These are phyloP conservation scores for Myotis findleyi DNA, from an alignment of 2,797 vertebrate species.

Conservation along the genomic window DNA sequence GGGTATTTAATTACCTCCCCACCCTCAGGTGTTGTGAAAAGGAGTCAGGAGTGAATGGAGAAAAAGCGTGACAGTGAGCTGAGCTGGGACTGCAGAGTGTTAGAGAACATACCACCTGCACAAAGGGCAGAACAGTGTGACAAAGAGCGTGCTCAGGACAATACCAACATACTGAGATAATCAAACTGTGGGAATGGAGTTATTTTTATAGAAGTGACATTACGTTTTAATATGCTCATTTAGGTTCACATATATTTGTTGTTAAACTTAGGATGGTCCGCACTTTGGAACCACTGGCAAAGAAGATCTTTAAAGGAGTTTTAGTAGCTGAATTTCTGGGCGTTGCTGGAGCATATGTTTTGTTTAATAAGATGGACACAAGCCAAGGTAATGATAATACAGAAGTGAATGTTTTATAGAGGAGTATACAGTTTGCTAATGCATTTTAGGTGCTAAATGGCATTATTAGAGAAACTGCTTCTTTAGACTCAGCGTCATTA, in stretches of 20 bases:
- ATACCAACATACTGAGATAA: background rate
- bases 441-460: background rate
- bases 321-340: conserved; percentile 77
- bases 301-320: conserved; percentile 81
- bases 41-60: background rate
- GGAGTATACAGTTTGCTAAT: background rate
- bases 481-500: background rate
- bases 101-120: background rate
- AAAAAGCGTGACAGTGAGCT: background rate
- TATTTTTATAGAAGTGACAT: background rate
- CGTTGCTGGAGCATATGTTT: conserved; percentile 73
- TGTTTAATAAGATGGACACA: conserved; percentile 83
- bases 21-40: background rate
- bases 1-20: background rate
- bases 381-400: conserved; percentile 81
- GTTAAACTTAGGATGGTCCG: conserved; percentile 70
- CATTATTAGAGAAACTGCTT: conserved; percentile 7
- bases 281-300: conserved; percentile 64
- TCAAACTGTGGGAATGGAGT: background rate
- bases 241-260: background rate
- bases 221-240: background rate
- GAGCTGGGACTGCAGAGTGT: background rate
- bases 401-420: background rate
- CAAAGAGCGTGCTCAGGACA: background rate
- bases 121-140: background rate